These are phyloP conservation scores for Hyppa rectilinea DNA, from an alignment of 2,888 invertebrate species.

Conservation along the genomic window DNA sequence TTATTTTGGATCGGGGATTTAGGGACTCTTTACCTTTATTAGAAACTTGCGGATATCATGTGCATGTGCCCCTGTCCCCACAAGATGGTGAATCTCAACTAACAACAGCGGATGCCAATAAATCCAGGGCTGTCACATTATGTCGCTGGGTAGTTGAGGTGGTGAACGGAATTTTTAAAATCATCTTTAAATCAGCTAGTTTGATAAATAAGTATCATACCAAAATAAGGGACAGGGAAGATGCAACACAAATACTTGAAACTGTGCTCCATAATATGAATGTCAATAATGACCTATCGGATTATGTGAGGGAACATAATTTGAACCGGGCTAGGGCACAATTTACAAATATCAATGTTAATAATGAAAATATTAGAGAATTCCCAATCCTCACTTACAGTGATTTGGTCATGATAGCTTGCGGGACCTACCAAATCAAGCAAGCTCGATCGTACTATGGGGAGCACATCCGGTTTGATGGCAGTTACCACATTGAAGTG, in stretches of 20 bases:
- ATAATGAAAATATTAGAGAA: neutral
- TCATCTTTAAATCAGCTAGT: neutral
- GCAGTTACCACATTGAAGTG: neutral
- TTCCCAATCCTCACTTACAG: neutral
- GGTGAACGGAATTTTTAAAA: conserved; percentile 16
- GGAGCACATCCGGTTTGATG: neutral
- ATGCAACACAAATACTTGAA: neutral
- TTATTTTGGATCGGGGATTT: conserved; percentile 19
- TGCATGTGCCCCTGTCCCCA: neutral
- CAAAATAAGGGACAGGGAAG: neutral
- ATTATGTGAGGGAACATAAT: neutral
- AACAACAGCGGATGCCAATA: neutral
- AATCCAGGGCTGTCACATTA: conserved; percentile 10
- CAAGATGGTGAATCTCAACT: neutral
- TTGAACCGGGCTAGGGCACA: conserved; percentile 4
- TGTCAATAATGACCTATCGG: neutral
- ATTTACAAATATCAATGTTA: neutral
- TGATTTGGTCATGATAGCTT: neutral
- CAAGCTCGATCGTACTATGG: conserved; percentile 5
- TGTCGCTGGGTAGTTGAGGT: conserved; percentile 11
- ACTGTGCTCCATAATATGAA: neutral
- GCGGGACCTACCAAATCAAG: neutral
- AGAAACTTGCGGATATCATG: conserved; percentile 5
- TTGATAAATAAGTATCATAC: neutral
- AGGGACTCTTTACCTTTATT: conserved; percentile 7